Base-by-base conservation (phyloP, 2,888 invertebrate genomes). In the Ceriagrion tenellum region DNA sequence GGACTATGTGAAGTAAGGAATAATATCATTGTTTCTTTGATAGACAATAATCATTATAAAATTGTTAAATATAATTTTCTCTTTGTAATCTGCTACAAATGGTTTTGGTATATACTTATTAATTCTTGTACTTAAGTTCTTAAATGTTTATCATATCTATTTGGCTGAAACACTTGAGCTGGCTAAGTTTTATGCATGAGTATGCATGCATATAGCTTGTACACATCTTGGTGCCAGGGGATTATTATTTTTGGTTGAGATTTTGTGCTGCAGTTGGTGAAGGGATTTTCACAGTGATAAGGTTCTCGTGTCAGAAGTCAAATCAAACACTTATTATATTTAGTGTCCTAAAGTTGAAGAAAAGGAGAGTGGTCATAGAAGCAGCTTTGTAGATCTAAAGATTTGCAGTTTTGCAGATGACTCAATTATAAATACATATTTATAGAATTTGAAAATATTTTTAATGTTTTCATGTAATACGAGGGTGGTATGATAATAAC, bases 1-100 rank as follows among this genome's bases (percentile, higher is more conserved):
- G 90, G 95, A 95, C 35, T 63, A 95, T 74, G 55, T 95, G 30
- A 95, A 95, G 95, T 95, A 95, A 95, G 95, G n/a, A 47, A n/a
- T 69, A 47, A 93, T 47, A 40, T 69, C 47, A 81, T 81, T 81
- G 26, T 30, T 81, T 35, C 35, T 13, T 35, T 35, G 4, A 35
- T 81, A 13, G 16, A 16, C 18, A 35, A 81, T 81, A 81, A 12
- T 81, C 81, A 35, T 35, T 1, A 81, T 81, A 81, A 35, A 81
- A 35, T 81, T 81, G 35, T 81, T 30, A 81, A 2, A 35, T 59
- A 2, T 35, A 35, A 0, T n/a, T n/a, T n/a, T 81, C 30, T 30
- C n/a, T 10, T 81, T 35, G 35, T 10, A 81, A 69, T 12, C 69
- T 3, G 26, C 69, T 69, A 3, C n/a, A 69, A n/a, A 69, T 69